Conservation (phyloP, 2,888 invertebrate species). For the Lithosia quadra region DNA sequence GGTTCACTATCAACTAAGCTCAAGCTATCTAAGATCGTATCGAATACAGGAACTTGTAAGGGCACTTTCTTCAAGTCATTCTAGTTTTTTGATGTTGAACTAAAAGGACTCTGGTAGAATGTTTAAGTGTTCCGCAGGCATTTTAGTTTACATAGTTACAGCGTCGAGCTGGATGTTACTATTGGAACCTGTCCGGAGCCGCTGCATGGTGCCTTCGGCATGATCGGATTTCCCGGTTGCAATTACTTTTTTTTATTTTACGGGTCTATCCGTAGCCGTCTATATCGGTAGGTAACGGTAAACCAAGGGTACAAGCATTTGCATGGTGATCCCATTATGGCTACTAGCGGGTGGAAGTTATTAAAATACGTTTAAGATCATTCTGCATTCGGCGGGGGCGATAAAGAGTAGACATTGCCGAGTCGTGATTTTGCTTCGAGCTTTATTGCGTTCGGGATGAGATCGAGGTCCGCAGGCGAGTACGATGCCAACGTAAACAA, state of each 20-base stretch:
- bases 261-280: conserved; percentile 75
- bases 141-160: conserved; percentile 64
- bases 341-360: conserved; percentile 79
- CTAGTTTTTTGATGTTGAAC: conserved; percentile 69
- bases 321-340: conserved; percentile 82
- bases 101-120: conserved; percentile 51
- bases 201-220: conserved; percentile 63
- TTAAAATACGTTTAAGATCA: conserved; percentile 84
- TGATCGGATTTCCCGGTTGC: conserved; percentile 80
- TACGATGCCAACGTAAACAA: conserved; percentile 75
- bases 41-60: conserved; percentile 70
- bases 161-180: conserved; percentile 58
- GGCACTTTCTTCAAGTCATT: conserved; percentile 75
- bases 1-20: conserved; percentile 69
- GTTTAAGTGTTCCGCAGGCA: conserved; percentile 51
- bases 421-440: conserved; percentile 82
- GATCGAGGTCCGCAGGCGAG: conserved; percentile 69
- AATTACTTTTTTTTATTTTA: conserved; percentile 81
- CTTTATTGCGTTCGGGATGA: conserved; percentile 82
- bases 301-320: conserved; percentile 74
- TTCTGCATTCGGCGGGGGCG: conserved; percentile 74
- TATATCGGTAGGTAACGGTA: conserved; percentile 80
- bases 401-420: conserved; percentile 80
- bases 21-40: conserved; percentile 71
- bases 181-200: conserved; percentile 56